Evolutionary conservation across 2,797 vertebrate species (phyloP).

Genomic region (Gymnocypris eckloni): DNA sequence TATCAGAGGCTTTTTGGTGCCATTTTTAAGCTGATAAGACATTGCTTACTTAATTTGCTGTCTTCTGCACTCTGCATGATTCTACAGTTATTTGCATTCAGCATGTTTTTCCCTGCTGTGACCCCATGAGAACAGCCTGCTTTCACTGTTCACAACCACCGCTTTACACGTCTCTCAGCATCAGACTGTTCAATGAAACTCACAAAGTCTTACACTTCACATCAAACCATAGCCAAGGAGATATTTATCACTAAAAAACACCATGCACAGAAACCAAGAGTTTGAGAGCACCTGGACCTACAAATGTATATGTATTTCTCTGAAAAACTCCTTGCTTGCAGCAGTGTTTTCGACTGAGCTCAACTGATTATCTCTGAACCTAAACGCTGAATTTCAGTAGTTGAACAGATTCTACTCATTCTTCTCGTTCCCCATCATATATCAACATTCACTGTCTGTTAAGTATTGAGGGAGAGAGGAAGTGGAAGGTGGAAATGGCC

Average conservation of each 20-base stretch:
- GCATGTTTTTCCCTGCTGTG: neutral
- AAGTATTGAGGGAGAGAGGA: constrained; percentile 65
- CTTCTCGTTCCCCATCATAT: neutral
- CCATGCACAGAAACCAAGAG: neutral
- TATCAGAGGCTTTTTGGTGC: neutral
- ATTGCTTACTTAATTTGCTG: constrained; percentile 1
- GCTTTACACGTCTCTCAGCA: neutral
- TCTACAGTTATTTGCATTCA: neutral
- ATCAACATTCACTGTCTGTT: constrained; percentile 66
- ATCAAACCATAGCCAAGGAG: neutral
- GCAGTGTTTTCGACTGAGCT: neutral
- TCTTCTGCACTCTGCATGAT: neutral
- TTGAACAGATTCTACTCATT: neutral
- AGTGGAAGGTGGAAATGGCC: constrained; percentile 62
- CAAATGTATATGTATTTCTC: neutral
- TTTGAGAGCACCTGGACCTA: neutral
- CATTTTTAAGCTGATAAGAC: neutral
- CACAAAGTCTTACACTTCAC: neutral
- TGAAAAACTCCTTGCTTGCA: neutral
- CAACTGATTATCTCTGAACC: neutral
- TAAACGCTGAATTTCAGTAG: neutral
- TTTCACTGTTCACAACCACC: neutral
- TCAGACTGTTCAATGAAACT: neutral
- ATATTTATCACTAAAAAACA: neutral
- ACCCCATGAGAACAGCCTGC: neutral